These are phyloP conservation scores for Eupithecia pulchellata DNA, from an alignment of 2,888 invertebrate species.

Conservation along the genomic window DNA sequence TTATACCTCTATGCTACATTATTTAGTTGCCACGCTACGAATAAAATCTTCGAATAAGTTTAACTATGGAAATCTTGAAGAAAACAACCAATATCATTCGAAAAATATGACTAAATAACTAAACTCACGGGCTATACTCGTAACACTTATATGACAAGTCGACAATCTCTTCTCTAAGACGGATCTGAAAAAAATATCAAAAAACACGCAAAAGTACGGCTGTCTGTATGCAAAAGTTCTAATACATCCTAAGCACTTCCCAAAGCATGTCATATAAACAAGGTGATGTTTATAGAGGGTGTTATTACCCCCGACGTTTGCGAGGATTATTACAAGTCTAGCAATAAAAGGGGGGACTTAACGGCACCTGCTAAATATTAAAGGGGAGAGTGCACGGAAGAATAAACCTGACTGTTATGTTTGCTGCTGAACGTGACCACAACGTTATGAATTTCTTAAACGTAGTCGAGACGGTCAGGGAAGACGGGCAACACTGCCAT, in stretches of 20 bases:
- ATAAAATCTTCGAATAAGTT: background rate
- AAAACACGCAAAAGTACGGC: background rate
- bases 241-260: constrained; percentile 43
- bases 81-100: background rate
- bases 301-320: constrained; percentile 64
- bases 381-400: constrained; percentile 65
- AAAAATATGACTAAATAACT: too few species aligned
- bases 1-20: background rate
- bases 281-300: constrained; percentile 65
- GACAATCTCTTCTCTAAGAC: background rate
- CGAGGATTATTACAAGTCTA: constrained; percentile 74
- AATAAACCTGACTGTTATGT: constrained; percentile 69
- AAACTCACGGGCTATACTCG: too few species aligned
- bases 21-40: background rate
- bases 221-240: constrained; percentile 10
- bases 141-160: background rate
- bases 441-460: constrained; percentile 56
- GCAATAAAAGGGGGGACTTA: constrained; percentile 72
- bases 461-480: background rate
- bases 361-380: constrained; percentile 82
- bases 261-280: constrained; percentile 57
- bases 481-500: background rate
- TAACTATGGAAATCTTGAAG: background rate
- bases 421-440: constrained; percentile 63
- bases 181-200: background rate